Conservation (phyloP, 2,113 vertebrate species). For the rabbit (Oryctolagus cuniculus) region mOryCun1.1 NC_091445.1:47928501-47929000, state of each 20-base stretch:
- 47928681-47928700: slow-evolving; percentile 95
- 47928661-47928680: slow-evolving; percentile 92
- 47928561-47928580: slow-evolving; percentile 87
- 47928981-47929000: slow-evolving; percentile 94
- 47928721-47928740: slow-evolving; percentile 96
- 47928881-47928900: slow-evolving; percentile 94
- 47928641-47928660: slow-evolving; percentile 55
- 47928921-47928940: slow-evolving; percentile 86
- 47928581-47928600: slow-evolving; percentile 82
- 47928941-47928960: slow-evolving; percentile 89
- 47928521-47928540: slow-evolving; percentile 92
- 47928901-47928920: slow-evolving; percentile 92
- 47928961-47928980: slow-evolving; percentile 94
- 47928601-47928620: slow-evolving; percentile 81
- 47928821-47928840: slow-evolving; percentile 98
- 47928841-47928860: slow-evolving; percentile 96
- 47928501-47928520: slow-evolving; percentile 91
- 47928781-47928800: slow-evolving; percentile 96
- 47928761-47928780: slow-evolving; percentile 92
- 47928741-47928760: slow-evolving; percentile 93
- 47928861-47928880: slow-evolving; percentile 94
- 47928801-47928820: slow-evolving; percentile 96
- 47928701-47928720: slow-evolving; percentile 96
- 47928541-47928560: slow-evolving; percentile 90
- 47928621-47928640: slow-evolving; percentile 85